phyloP scores from a whole-genome alignment of 1,140 invertebrate genomes.

The Psilanteris sp. region DNA sequence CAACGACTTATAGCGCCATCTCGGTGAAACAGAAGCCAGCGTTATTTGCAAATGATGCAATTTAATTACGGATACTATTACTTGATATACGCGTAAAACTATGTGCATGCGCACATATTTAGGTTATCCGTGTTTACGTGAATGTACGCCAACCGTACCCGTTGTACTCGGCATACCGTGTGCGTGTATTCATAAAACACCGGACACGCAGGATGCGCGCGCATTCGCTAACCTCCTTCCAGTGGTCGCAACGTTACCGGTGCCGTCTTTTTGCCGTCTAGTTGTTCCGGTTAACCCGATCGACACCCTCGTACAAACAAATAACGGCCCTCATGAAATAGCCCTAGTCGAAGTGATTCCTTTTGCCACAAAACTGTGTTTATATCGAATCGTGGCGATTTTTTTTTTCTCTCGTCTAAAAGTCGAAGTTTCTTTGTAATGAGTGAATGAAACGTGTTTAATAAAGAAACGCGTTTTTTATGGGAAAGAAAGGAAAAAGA shows the following conservation, averaged over 20 bases:
- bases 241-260: conserved; percentile 5
- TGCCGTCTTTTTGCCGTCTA: conserved; percentile 26
- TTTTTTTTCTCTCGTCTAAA: too few relatives aligned
- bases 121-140: conserved; percentile 26
- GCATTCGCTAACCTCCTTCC: conserved; percentile 46
- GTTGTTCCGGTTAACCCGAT: conserved; percentile 28
- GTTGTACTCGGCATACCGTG: conserved; percentile 54
- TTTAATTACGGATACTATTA: conserved; percentile 6
- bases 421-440: too few relatives aligned
- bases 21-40: too few relatives aligned
- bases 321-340: too few relatives aligned
- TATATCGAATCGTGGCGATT: too few relatives aligned
- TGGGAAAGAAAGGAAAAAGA: conserved; percentile 6
- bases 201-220: conserved; percentile 68
- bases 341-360: too few relatives aligned
- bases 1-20: too few relatives aligned
- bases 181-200: conserved; percentile 73
- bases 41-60: too few relatives aligned
- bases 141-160: conserved; percentile 52
- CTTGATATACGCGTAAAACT: conserved; percentile 23
- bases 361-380: too few relatives aligned
- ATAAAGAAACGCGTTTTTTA: conserved; percentile 11
- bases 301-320: too few relatives aligned
- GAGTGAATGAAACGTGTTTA: too few relatives aligned
- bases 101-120: conserved; percentile 13